A percentile compares a stretch with the other conserved stretches of the same genome.
Conservation (phyloP, 2,113 vertebrate species). For the Thymallus thymallus region DNA sequence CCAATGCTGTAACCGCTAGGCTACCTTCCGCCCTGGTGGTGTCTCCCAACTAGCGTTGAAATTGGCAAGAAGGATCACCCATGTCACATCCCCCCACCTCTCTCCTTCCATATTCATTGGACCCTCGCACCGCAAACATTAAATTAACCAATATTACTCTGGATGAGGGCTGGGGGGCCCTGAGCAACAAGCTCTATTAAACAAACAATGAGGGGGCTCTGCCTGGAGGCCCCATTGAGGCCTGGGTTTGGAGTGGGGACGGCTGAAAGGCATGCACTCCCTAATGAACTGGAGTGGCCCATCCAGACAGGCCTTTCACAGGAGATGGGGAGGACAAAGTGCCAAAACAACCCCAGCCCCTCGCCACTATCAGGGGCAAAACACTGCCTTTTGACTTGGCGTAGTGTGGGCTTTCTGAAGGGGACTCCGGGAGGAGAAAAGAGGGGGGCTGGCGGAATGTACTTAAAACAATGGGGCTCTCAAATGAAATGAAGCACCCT, state of each 20-base stretch:
- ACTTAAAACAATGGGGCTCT: conserved; percentile 70
- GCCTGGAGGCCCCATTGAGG: conserved; percentile 70
- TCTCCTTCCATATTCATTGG: conserved; percentile 16
- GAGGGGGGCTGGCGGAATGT: conserved; percentile 65
- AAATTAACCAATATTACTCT: conserved; percentile 41
- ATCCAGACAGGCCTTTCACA: conserved; percentile 66
- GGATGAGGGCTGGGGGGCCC: conserved; percentile 44
- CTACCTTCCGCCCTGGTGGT: too few relatives aligned
- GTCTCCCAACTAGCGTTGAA: too few relatives aligned
- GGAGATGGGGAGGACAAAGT: conserved; percentile 72
- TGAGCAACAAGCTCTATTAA: conserved; percentile 71
- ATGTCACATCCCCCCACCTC: too few relatives aligned
- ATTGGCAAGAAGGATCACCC: too few relatives aligned
- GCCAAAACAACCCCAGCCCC: conserved; percentile 77
- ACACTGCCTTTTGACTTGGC: conserved; percentile 75
- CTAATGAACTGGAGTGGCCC: conserved; percentile 80
- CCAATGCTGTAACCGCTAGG: too few relatives aligned
- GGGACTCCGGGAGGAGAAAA: conserved; percentile 58
- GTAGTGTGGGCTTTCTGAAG: conserved; percentile 71
- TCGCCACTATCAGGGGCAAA: conserved; percentile 66
- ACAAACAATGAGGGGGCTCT: conserved; percentile 63
- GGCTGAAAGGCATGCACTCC: conserved; percentile 68
- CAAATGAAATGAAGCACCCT: conserved; percentile 61
- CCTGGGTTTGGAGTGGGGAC: conserved; percentile 64
- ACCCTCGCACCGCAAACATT: conserved; percentile 42